Evolutionary conservation across 2,113 vertebrate genomes (phyloP).

Genomic region (Zapornia atra): DNA sequence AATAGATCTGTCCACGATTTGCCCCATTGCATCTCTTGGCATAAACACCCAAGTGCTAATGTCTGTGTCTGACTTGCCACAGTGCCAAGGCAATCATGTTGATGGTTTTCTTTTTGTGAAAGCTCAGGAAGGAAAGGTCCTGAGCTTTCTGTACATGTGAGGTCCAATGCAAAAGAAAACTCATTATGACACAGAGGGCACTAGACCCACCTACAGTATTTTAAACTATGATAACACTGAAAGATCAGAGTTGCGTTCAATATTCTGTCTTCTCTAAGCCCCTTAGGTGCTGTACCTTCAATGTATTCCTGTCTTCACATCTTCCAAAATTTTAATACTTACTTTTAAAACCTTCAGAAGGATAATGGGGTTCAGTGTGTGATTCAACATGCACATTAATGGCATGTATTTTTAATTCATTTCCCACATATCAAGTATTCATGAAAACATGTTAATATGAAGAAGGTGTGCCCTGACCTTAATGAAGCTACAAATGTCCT

Average conservation of each 20-base stretch:
- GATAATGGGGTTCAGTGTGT: background rate
- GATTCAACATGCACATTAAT: background rate
- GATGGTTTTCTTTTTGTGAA: background rate
- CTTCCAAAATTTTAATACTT: background rate
- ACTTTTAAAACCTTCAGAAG: background rate
- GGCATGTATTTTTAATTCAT: background rate
- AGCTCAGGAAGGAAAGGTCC: background rate
- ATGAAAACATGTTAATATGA: background rate
- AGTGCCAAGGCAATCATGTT: fast-evolving
- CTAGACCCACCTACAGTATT: background rate
- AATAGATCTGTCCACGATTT: background rate
- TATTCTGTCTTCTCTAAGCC: background rate
- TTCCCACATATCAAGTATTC: background rate
- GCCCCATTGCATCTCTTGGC: background rate
- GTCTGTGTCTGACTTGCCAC: background rate
- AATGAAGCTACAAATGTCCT: background rate
- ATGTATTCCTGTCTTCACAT: background rate
- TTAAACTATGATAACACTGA: background rate
- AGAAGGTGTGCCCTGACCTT: background rate
- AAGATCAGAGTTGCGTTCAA: background rate
- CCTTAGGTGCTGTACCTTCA: background rate
- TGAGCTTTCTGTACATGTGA: background rate
- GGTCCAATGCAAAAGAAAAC: background rate
- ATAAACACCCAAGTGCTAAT: background rate
- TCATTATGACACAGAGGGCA: background rate